Evolutionary conservation across 2,113 vertebrate species (phyloP).

Genomic region (Micromys minutus): DNA sequence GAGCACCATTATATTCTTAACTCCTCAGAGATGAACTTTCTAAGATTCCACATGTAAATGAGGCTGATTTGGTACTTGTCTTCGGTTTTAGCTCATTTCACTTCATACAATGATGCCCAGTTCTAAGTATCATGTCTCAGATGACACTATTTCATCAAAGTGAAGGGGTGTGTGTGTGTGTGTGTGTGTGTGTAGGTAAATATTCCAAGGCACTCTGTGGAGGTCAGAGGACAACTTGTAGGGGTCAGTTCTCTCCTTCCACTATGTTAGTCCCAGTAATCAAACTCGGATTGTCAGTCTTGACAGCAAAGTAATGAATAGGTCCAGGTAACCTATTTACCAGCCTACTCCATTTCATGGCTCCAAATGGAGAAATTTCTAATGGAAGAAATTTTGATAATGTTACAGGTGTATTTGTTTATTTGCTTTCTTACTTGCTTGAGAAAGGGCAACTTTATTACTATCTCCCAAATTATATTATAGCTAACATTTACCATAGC

Average conservation of each 20-base stretch:
- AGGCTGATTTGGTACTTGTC: neutral
- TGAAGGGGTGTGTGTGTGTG: neutral
- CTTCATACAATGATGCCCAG: neutral
- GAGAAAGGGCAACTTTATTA: neutral
- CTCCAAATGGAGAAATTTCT: constrained; percentile 4
- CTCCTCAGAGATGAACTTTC: neutral
- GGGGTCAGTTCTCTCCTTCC: neutral
- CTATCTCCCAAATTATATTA: neutral
- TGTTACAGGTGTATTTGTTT: neutral
- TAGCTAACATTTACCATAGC: neutral
- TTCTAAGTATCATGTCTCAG: neutral
- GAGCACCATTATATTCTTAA: neutral
- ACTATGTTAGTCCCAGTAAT: neutral
- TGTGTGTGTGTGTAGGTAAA: neutral
- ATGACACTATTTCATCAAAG: neutral
- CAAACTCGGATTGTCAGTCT: neutral
- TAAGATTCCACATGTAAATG: neutral
- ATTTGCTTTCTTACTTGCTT: neutral
- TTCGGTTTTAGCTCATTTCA: neutral
- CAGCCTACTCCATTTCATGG: neutral
- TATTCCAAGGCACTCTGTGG: neutral
- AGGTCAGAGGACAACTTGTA: neutral
- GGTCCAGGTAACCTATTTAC: neutral
- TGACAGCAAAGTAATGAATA: neutral
- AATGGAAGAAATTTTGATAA: neutral